Conservation (phyloP, 2,797 vertebrate genomes). For the Sparus aurata region DNA sequence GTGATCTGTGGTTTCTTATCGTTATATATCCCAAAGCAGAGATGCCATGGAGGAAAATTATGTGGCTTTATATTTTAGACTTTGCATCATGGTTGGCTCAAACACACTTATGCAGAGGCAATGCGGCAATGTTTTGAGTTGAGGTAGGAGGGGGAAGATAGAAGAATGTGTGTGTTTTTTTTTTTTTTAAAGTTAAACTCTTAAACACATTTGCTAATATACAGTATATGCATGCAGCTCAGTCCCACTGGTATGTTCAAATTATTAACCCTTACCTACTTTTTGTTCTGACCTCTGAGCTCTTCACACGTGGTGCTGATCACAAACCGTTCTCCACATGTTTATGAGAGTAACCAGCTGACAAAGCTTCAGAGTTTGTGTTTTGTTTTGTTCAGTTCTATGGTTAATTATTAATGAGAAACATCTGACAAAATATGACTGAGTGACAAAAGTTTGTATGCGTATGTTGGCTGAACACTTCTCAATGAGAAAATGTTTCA, state of each 20-base stretch:
- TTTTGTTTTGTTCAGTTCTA: background rate
- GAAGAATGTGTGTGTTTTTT: background rate
- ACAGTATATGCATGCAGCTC: background rate
- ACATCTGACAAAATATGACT: background rate
- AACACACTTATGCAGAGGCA: slow-evolving; percentile 5
- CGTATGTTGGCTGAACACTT: background rate
- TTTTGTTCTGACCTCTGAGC: background rate
- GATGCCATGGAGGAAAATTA: background rate
- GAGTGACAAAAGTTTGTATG: background rate
- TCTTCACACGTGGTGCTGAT: background rate
- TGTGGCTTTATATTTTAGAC: slow-evolving; percentile 1
- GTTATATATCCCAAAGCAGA: background rate
- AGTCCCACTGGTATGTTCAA: background rate
- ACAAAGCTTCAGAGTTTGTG: background rate
- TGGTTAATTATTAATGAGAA: background rate
- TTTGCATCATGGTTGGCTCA: background rate
- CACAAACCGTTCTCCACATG: background rate
- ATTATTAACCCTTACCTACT: background rate
- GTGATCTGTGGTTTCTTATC: slow-evolving; percentile 52
- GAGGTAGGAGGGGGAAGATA: background rate
- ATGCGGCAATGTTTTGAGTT: background rate
- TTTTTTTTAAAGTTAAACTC: background rate
- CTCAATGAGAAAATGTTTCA: background rate
- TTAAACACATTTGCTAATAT: background rate
- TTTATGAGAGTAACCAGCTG: background rate